Base-by-base conservation (phyloP, 1,140 invertebrate genomes). In the Danaus plexippus region DNA sequence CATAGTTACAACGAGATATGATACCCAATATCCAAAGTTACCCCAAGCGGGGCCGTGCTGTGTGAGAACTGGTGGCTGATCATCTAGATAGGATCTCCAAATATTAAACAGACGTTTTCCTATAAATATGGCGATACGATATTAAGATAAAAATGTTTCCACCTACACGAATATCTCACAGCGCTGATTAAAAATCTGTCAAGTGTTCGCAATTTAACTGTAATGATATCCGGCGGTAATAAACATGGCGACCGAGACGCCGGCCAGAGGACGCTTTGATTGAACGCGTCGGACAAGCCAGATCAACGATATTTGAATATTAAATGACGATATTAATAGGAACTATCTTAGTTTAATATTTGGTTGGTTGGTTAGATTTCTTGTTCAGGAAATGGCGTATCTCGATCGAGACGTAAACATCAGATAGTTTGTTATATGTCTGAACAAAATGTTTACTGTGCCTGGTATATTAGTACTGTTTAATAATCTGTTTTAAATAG, bases 301-400 rank as follows among this genome's bases (percentile, higher is more conserved):
- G 74, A 78, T 78, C 77, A 78, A 61, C 58, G 70, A 68, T 77
- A 78, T 80, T 77, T 77, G 75, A 75, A 80, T 80, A 77, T 69
- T 80, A 75, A 78, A 80, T 75, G 73, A 78, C 57, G 63, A 71
- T 78, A 80, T 80, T 80, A 80, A 80, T 80, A 78, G n/a, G n/a
- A n/a, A n/a, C 77, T 69, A 67, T 66, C 59, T 47, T 52, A 61
- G 52, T 46, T 49, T 60, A 47, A 60, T 11, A 13, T 43, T 57
- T 32, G n/a, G n/a, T n/a, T n/a, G n/a, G n/a, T n/a, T n/a, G n/a
- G n/a, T n/a, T n/a, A n/a, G n/a, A n/a, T n/a, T n/a, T n/a, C n/a
- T n/a, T n/a, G n/a, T n/a, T n/a, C n/a, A n/a, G n/a, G n/a, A n/a
- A n/a, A n/a, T n/a, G n/a, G n/a, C n/a, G n/a, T n/a, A n/a, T n/a